These are phyloP conservation scores for Simalia tracyae DNA, from an alignment of 2,797 vertebrate genomes.

Conservation along the genomic window DNA sequence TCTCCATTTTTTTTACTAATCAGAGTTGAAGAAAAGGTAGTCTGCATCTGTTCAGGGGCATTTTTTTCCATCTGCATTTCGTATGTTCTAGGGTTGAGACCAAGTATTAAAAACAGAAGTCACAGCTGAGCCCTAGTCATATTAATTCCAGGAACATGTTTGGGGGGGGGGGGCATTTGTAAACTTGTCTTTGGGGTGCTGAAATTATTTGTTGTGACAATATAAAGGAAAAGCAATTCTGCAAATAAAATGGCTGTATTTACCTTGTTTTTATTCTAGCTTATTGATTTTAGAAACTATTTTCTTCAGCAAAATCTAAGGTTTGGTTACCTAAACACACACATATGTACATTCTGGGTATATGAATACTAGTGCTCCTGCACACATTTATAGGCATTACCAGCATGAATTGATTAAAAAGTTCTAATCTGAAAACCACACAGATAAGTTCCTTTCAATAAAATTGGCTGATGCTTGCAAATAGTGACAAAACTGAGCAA, in stretches of 20 bases:
- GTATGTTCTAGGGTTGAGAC: background rate
- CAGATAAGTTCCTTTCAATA: background rate
- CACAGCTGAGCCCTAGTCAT: background rate
- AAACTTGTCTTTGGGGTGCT: background rate
- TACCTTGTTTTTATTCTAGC: background rate
- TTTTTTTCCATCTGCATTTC: background rate
- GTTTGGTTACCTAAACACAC: background rate
- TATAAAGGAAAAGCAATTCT: background rate
- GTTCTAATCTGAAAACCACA: background rate
- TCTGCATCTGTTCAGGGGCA: background rate
- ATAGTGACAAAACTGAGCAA: background rate
- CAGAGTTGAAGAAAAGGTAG: background rate
- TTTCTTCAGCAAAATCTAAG: background rate
- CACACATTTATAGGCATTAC: background rate
- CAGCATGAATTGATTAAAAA: background rate
- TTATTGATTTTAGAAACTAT: background rate
- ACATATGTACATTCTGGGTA: background rate
- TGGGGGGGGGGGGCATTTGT: background rate
- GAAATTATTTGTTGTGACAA: background rate
- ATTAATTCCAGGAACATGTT: background rate
- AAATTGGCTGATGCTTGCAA: background rate
- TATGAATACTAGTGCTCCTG: background rate
- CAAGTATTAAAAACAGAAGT: background rate
- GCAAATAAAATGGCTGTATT: background rate
- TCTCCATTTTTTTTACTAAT: background rate